Base-by-base conservation (phyloP, 1,140 invertebrate genomes). In the Temnothorax longispinosus region DNA sequence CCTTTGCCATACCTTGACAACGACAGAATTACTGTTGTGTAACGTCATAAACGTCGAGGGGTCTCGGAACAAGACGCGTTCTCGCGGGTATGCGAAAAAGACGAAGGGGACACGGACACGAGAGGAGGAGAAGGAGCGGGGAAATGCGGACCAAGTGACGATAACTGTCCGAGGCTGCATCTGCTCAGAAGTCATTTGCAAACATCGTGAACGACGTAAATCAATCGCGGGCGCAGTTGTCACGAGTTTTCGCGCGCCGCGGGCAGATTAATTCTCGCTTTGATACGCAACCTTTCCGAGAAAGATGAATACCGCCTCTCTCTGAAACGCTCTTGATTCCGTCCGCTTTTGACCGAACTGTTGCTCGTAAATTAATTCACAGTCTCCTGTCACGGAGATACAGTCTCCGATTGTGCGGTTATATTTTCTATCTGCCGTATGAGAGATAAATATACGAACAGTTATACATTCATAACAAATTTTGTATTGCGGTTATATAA, bases 21-120 rank as follows among this genome's bases (percentile, higher is more conserved):
- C 88, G 93, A 93, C 92, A 93, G 93, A 94, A 94, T 94, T 94
- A 94, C 92, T 91, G 92, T 93, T 89, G 92, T 82, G 91, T 90
- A 91, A 90, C 88, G 92, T 94, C 93, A 93, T 94, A 94, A 94
- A 94, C 88, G 93, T 93, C 92, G 65, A 44, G 71, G 87, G 86
- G 67, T 77, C 21, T 88, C 80, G 87, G 85, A 87, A 86, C 76
- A 81, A 82, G 77, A 71, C 65, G 77, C 77, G 85, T 82, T 62
- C 41, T 62, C 41, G 64, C 74, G 64, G 65, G 78, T n/a, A 71
- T 69, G 78, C 62, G 62, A 80, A 74, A 87, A 84, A 84, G 67
- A 85, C 35, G 41, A 67, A 64, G 64, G 60, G 56, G 84, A 84
- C 15, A 4, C 27, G 65, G 44, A 32, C 18, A 38, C 13, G 47